Percentiles rank a stretch among this genome's conserved stretches.
These are phyloP conservation scores for Ypsolopha scabrella DNA, from an alignment of 2,888 invertebrate genomes.

Conservation along the genomic window DNA sequence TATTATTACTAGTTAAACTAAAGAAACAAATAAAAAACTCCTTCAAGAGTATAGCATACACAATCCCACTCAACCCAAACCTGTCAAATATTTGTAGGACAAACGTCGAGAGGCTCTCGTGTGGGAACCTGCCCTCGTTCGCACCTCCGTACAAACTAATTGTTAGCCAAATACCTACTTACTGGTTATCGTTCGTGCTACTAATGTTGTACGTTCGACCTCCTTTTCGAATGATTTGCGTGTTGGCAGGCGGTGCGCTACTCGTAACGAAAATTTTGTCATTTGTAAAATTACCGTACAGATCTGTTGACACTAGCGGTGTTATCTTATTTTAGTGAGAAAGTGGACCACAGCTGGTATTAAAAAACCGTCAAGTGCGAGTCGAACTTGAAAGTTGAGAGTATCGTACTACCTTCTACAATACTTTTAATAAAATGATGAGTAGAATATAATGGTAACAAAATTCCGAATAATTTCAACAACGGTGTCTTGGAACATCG, in stretches of 20 bases:
- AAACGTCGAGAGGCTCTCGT: background rate
- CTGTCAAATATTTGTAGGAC: slow-evolving; percentile 9
- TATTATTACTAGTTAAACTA: no score
- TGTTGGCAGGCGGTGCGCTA: background rate
- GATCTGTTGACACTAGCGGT: no score
- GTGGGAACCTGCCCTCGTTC: slow-evolving; percentile 9
- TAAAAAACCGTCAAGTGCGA: no score
- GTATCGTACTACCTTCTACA: no score
- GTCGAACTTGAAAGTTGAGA: no score
- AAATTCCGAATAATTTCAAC: background rate
- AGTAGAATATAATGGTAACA: background rate
- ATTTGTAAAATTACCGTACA: no score
- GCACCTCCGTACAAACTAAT: slow-evolving; percentile 5
- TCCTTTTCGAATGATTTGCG: background rate
- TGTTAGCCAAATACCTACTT: slow-evolving; percentile 7
- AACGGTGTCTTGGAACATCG: background rate
- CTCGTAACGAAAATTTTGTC: no score
- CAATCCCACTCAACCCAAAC: background rate
- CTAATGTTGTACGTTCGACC: background rate
- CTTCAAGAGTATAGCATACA: background rate
- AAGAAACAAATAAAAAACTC: background rate
- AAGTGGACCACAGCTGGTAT: no score
- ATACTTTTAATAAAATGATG: background rate
- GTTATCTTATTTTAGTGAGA: no score
- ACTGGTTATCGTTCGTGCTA: background rate